Percentiles rank a stretch among this genome's conserved stretches.
These are phyloP conservation scores for Globicephala melas DNA, from an alignment of 2,113 vertebrate species.

Conservation along the genomic window DNA sequence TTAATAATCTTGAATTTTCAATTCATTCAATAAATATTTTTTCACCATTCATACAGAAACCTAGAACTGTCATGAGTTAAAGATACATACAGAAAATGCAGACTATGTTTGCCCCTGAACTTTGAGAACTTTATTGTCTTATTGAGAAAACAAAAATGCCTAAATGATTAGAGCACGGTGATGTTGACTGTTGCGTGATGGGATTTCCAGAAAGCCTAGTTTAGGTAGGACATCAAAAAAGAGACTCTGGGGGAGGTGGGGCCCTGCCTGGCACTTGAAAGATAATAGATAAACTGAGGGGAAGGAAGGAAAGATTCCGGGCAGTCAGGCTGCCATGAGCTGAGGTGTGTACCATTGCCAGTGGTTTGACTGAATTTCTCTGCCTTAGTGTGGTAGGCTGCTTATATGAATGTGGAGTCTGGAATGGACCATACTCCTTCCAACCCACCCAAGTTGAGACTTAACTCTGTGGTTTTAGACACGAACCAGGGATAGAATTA, in stretches of 20 bases:
- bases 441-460: neutral
- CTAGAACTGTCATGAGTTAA: neutral
- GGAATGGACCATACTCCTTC: neutral
- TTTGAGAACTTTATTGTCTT: neutral
- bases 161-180: neutral
- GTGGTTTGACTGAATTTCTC: neutral
- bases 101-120: neutral
- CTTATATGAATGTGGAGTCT: neutral
- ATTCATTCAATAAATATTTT: neutral
- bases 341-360: rapidly evolving
- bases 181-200: neutral
- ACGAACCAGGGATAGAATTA: neutral
- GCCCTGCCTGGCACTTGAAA: neutral
- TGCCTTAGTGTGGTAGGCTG: neutral
- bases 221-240: neutral
- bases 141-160: neutral
- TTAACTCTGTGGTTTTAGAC: neutral
- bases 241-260: neutral
- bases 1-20: slow-evolving; percentile 22
- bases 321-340: neutral
- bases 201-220: neutral
- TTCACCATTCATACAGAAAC: neutral
- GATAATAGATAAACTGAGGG: neutral
- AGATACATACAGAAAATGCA: neutral
- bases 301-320: neutral